Evolutionary conservation across 1,140 invertebrate species (phyloP).

Genomic region (Brachionus paranguensis): DNA sequence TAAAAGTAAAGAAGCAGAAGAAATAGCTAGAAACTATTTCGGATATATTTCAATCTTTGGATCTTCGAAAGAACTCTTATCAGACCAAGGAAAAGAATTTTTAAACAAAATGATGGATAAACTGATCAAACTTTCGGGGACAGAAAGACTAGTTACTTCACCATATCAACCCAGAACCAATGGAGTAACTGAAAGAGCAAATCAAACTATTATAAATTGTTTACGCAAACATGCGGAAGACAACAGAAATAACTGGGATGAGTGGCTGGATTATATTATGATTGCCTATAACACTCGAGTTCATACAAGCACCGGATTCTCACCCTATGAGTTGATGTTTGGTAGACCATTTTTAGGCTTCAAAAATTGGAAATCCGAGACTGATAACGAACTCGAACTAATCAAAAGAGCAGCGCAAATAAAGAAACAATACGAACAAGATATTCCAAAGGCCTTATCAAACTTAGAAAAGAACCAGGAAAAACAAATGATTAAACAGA

Average conservation of each 20-base stretch:
- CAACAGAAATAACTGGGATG: not conserved
- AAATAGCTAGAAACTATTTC: not conserved
- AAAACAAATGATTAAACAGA: not conserved
- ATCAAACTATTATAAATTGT: constrained; percentile 4
- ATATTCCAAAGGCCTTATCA: no score
- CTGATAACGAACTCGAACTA: no score
- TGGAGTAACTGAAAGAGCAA: not conserved
- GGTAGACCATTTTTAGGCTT: no score
- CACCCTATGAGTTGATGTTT: not conserved
- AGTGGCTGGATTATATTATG: not conserved
- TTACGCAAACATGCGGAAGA: constrained; percentile 1
- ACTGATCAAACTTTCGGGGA: not conserved
- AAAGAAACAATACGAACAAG: no score
- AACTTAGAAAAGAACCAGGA: no score
- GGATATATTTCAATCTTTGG: not conserved
- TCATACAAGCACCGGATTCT: not conserved
- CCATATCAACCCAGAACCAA: constrained; percentile 24
- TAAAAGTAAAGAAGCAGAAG: not conserved
- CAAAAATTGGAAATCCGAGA: no score
- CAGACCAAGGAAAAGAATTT: constrained; percentile 33
- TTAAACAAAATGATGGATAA: not conserved
- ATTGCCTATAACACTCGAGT: not conserved
- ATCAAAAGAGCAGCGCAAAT: no score
- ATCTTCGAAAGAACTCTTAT: not conserved
- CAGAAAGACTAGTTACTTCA: not conserved